Base-by-base conservation (phyloP, 1,140 invertebrate species). In the Vollenhovia emeryi region DNA sequence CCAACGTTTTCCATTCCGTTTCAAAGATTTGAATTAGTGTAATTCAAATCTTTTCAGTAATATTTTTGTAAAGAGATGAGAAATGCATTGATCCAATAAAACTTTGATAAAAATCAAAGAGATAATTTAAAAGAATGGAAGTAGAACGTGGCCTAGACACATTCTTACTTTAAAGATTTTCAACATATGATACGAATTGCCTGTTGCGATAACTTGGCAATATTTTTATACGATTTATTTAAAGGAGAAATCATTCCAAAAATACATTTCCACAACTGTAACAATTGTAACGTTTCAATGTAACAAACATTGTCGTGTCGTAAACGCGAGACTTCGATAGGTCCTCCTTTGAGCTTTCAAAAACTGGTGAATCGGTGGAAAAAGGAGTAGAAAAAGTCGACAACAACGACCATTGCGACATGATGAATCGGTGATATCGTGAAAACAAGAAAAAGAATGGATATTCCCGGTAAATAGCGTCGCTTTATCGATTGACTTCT, bases 401-500 rank as follows among this genome's bases (percentile, higher is more conserved):
- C 11, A 40, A 48, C 57, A 60, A 60, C 24, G 36, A 36, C 13
- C 21, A 66, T n/a, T 64, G 27, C 43, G 43, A 27, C 59, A 15
- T 50, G 27, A 64, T 79, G 9, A 68, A 79, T 68, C 21, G 52
- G 9, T 6, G 45, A 79, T 13, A 6, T 50, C 59, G n/a, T 11
- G 5, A n/a, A 78, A 78, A 78, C 11, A 43, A 79, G 60, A 52
- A 66, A 40, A 79, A 62, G 74, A 66, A 36, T 2, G 21, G 9
- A 50, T 15, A 78, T 8, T 68, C 9, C 6, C 15, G 6, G 11
- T 79, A 68, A 79, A 79, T 55, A 79, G 6, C 21, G 5, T 21
- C 5, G 76, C 33, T 52, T 68, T 68, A 68, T 68, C 62, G 45
- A 79, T 64, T 79, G 21, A 36, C 30, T 78, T 64, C 8, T 27